phyloP scores from a whole-genome alignment of 2,797 vertebrate genomes.

The Muraenolepis orangiensis region DNA sequence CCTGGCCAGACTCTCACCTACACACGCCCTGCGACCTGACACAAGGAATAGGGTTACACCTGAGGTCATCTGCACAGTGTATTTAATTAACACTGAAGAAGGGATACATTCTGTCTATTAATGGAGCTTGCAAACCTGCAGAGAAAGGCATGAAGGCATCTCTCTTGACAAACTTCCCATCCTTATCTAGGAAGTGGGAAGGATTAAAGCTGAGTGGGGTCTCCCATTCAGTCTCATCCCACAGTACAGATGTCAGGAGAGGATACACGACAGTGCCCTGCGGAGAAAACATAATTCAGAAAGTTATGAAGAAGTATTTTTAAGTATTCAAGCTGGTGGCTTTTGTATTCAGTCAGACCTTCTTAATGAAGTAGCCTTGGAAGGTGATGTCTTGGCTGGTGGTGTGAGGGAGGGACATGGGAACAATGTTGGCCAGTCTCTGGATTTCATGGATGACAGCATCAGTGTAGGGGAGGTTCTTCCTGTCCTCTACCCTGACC shows the following conservation, averaged over 20 bases:
- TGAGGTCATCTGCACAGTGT: neutral
- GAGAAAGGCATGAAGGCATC: slow-evolving; percentile 13
- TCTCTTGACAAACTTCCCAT: neutral
- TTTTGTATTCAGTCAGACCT: slow-evolving; percentile 30
- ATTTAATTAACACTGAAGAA: neutral
- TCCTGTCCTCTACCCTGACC: slow-evolving; percentile 46
- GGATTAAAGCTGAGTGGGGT: neutral
- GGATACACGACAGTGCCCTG: slow-evolving; percentile 2
- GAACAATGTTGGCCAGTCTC: slow-evolving; percentile 38
- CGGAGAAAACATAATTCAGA: neutral
- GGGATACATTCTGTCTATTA: neutral
- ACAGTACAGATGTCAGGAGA: neutral
- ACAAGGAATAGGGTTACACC: neutral
- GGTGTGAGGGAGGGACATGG: slow-evolving; percentile 10
- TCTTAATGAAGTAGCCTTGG: slow-evolving; percentile 52
- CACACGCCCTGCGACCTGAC: slow-evolving; percentile 36
- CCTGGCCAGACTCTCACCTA: slow-evolving; percentile 3
- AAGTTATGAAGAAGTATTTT: neutral
- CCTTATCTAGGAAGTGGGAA: slow-evolving; percentile 1
- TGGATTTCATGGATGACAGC: slow-evolving; percentile 62
- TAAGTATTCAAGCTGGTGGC: neutral
- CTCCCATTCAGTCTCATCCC: slow-evolving; percentile 6
- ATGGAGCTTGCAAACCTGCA: neutral
- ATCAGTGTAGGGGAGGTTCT: slow-evolving; percentile 48
- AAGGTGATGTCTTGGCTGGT: slow-evolving; percentile 48